Evolutionary conservation across 2,888 invertebrate species (phyloP).

Genomic region (Deilephila elpenor): DNA sequence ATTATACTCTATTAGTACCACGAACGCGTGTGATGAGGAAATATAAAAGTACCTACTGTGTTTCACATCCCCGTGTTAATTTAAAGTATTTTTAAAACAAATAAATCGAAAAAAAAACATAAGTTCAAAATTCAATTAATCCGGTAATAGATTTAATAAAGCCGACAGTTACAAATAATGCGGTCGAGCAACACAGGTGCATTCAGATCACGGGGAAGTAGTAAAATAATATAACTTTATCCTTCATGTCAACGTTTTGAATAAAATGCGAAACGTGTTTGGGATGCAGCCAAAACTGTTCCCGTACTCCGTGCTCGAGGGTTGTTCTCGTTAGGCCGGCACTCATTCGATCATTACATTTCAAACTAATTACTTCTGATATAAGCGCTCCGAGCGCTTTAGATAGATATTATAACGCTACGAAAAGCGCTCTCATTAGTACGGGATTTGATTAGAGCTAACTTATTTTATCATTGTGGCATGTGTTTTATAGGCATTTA

Average conservation of each 20-base stretch:
- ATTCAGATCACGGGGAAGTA: constrained; percentile 79
- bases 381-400: background rate
- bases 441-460: too few species aligned
- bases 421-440: too few species aligned
- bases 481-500: too few species aligned
- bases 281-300: constrained; percentile 78
- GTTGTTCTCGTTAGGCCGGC: constrained; percentile 47
- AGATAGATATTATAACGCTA: background rate
- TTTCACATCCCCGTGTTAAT: too few species aligned
- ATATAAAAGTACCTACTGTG: too few species aligned
- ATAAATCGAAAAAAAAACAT: too few species aligned
- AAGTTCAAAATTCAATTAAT: background rate
- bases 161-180: background rate
- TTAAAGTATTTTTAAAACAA: too few species aligned
- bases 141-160: background rate
- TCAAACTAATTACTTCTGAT: constrained; percentile 2
- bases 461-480: too few species aligned
- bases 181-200: constrained; percentile 50
- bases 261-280: constrained; percentile 83
- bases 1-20: too few species aligned
- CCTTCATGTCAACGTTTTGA: constrained; percentile 82
- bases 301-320: constrained; percentile 47
- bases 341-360: constrained; percentile 21
- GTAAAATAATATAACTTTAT: constrained; percentile 84
- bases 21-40: too few species aligned